Percentiles rank a stretch among this genome's conserved stretches.
These are phyloP conservation scores for Glossophaga mutica DNA, from an alignment of 2,797 vertebrate genomes.

Conservation along the genomic window DNA sequence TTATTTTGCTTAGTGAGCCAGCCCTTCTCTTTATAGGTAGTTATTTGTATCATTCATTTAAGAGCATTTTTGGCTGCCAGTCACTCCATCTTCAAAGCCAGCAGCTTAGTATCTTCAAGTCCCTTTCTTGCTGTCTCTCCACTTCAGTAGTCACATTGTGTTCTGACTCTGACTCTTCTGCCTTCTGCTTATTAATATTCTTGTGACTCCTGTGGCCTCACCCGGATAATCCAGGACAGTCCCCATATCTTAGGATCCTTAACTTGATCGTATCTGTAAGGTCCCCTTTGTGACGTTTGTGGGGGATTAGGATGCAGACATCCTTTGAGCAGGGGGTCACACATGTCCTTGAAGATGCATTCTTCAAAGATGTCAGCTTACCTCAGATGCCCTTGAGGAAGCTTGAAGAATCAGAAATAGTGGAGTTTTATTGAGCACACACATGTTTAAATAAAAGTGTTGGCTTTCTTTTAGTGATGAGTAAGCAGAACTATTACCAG, in stretches of 20 bases:
- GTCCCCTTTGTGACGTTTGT: not conserved
- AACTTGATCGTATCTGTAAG: not conserved
- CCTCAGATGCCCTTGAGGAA: not conserved
- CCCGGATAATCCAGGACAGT: not conserved
- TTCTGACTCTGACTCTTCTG: not conserved
- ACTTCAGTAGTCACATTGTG: not conserved
- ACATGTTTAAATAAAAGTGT: not conserved
- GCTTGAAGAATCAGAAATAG: not conserved
- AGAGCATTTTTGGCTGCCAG: not conserved
- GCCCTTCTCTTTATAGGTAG: not conserved
- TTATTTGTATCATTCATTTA: not conserved
- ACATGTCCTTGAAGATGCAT: not conserved
- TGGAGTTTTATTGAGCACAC: not conserved
- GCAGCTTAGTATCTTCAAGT: not conserved
- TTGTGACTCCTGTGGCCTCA: not conserved
- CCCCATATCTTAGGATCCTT: not conserved
- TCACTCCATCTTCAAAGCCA: not conserved
- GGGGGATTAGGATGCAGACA: not conserved
- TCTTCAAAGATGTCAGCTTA: not conserved
- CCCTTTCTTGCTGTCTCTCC: not conserved
- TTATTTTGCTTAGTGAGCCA: not conserved
- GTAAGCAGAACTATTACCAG: not conserved
- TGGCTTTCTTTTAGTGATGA: not conserved
- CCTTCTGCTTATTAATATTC: not conserved
- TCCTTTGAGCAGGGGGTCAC: not conserved